Evolutionary conservation across 2,113 vertebrate genomes (phyloP), one percentile per base, ranked within the genome.

Genomic region (Edolisoma coerulescens): DNA sequence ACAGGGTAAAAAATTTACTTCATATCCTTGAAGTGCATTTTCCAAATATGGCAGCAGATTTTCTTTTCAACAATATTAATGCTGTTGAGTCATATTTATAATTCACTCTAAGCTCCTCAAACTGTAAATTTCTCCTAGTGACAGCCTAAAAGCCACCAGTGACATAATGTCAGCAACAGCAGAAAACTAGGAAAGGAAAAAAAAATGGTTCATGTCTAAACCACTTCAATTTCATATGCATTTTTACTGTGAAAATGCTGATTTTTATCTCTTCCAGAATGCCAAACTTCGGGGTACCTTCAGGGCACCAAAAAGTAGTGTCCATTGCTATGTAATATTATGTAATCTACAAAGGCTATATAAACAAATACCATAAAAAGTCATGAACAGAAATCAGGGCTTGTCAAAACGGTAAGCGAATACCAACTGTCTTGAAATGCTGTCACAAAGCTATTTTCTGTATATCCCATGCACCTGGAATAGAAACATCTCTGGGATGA

Each of bases 61-160:
- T 89, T 85, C 65, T 87, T 73, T 87, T 87, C 28, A 92, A 49
- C 44, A 76, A 19, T 57, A 59, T 77, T 83, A 94, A 80, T 83
- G n/a, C 23, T 83, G 61, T 88, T 93, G 88, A 97, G 70, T 96
- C 82, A 83, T 87, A 76, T 90, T 93, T 89, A 63, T 93, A 96
- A 95, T 87, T 96, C 84, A 56, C 33, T 67, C 78, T 90, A 90
- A 96, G 60, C 78, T 93, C 33, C 33, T 93, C 79, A 83, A 91
- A 91, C 47, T 37, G 33, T 50, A 87, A 90, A 82, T 39, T 69
- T 85, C 41, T 84, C 69, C 83, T 54, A 59, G 78, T 77, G 78
- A 95, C 82, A 85, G 71, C 35, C 24, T 91, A 59, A 82, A 94
- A 93, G 39, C 1, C 39, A 88, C 16, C 28, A 57, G 50, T 93